These are phyloP conservation scores for Nycticorax nycticorax DNA, from an alignment of 2,113 vertebrate genomes.

Conservation along the genomic window DNA sequence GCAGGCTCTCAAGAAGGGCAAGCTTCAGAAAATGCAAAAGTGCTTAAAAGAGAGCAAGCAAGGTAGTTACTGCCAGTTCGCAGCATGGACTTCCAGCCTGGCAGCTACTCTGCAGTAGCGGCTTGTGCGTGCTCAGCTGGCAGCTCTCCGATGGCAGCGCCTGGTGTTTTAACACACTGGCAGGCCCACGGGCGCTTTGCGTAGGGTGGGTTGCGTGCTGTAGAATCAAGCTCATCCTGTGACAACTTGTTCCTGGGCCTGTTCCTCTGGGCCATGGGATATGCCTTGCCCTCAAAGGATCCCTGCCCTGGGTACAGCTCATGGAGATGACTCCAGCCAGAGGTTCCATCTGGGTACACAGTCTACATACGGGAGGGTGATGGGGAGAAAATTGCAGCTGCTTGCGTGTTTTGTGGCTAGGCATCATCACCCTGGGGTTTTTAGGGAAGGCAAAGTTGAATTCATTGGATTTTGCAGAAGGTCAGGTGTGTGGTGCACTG, in stretches of 20 bases:
- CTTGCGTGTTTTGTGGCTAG: neutral
- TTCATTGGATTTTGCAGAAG: neutral
- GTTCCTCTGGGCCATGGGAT: neutral
- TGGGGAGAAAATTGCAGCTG: neutral
- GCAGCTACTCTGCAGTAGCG: neutral
- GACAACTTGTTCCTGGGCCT: neutral
- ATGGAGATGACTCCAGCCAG: neutral
- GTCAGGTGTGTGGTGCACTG: neutral
- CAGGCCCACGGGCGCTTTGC: accelerated
- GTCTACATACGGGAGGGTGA: neutral
- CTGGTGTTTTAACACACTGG: neutral
- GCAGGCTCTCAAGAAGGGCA: neutral
- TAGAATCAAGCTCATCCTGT: neutral
- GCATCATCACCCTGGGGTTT: neutral
- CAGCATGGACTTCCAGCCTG: neutral
- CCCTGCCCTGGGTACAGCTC: neutral
- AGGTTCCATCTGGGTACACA: neutral
- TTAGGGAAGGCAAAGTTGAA: neutral
- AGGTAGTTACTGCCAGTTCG: neutral
- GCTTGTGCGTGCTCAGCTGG: neutral
- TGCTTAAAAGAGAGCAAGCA: neutral
- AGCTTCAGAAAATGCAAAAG: neutral
- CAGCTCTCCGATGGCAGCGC: neutral
- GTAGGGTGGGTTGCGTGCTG: neutral
- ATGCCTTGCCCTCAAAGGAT: neutral